Conservation (phyloP, 1,140 invertebrate species). For the Sipha flava region DNA sequence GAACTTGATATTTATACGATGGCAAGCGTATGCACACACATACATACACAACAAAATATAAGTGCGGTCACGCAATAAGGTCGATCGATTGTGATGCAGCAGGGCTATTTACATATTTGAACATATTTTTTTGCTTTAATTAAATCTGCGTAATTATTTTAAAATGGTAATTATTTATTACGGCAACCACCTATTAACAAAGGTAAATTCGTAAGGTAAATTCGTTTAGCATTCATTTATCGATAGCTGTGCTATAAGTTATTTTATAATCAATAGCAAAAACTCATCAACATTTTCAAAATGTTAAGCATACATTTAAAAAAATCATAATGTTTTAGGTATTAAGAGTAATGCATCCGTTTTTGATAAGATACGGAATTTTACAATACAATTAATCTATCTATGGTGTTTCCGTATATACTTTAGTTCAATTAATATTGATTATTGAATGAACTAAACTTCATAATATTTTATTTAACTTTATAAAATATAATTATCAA, state of each 20-base stretch:
- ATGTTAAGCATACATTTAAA: not conserved
- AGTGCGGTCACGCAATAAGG: not conserved
- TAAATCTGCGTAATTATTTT: not conserved
- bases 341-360: too few relatives aligned
- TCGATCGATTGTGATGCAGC: not conserved
- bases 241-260: not conserved
- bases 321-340: not conserved
- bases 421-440: too few relatives aligned
- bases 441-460: too few relatives aligned
- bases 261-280: not conserved
- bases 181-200: not conserved
- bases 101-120: not conserved
- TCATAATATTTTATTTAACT: too few relatives aligned
- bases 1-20: not conserved
- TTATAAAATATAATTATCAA: too few relatives aligned
- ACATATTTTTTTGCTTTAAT: not conserved
- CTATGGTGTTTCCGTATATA: too few relatives aligned
- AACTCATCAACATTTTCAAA: not conserved
- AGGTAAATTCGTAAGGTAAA: not conserved
- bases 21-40: not conserved
- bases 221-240: not conserved
- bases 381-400: too few relatives aligned
- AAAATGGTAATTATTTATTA: not conserved
- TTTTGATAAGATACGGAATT: too few relatives aligned
- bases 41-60: not conserved